Base-by-base conservation (phyloP, 2,888 invertebrate species). In the Meiosimyza platycephala region DNA sequence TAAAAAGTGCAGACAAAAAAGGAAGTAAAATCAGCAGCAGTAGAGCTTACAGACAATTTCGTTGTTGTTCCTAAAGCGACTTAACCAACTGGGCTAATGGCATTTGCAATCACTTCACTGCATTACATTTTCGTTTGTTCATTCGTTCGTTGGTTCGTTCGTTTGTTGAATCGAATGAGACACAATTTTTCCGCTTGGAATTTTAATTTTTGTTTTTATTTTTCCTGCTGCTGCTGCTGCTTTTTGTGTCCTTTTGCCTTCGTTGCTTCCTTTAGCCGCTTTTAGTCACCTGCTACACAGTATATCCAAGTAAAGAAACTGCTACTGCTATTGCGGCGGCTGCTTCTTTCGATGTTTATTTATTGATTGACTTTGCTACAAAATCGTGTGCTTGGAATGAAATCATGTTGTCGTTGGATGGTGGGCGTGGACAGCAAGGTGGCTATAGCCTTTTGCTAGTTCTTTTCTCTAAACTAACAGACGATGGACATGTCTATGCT, bases 301-400 rank as follows among this genome's bases (percentile, higher is more conserved):
- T 54, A 15, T 15, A 54, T 16, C 54, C 15, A 54, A 16, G 15
- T 16, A 54, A 16, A 6, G 54, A 54, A 16, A 16, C 12, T 54
- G n/a, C 28, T 28, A 28, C 28, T 28, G 28, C 28, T 4, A 4
- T 28, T 28, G 28, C 28, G 28, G 28, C 28, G 28, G 28, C 28
- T 28, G 28, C 54, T 16, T 16, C 15, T 6, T 22, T 55, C 55
- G 6, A 55, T 18, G 55, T 55, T 11, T 18, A 55, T 55, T 55
- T 55, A 55, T 55, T 55, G 55, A 55, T 55, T 55, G 55, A 55
- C 55, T 55, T 22, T 16, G 55, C 55, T 22, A 55, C 12, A 55
- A 55, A 54, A 55, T 18, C 55, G 22, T 22, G 11, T 16, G 9
- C 40, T 40, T 55, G 18, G 16, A 22, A 22, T 22, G 55, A n/a